Conservation (phyloP, 2,113 vertebrate species). For the Platichthys stellatus region DNA sequence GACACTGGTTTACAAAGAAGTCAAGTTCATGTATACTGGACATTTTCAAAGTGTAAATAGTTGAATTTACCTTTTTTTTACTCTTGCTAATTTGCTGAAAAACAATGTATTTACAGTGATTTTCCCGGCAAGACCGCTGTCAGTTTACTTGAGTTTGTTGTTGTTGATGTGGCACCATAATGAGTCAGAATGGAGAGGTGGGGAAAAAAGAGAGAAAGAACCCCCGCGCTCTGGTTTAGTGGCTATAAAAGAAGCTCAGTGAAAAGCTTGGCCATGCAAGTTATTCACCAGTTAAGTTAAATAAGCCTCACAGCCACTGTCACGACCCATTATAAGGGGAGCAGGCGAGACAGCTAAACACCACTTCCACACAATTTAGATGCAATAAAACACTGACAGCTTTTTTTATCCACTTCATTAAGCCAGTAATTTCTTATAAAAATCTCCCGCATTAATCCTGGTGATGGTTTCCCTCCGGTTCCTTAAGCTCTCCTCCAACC, state of each 20-base stretch:
- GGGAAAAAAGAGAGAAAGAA: background rate
- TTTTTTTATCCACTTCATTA: conserved; percentile 94
- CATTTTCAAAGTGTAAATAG: background rate
- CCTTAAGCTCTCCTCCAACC: conserved; percentile 85
- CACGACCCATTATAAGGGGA: conserved; percentile 90
- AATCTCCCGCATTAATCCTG: conserved; percentile 90
- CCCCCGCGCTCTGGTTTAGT: conserved; percentile 42
- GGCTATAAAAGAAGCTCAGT: conserved; percentile 64
- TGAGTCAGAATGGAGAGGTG: conserved; percentile 16
- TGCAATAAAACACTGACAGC: conserved; percentile 91
- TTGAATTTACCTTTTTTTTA: background rate
- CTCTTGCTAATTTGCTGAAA: conserved; percentile 23
- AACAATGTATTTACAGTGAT: background rate
- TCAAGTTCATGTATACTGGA: background rate
- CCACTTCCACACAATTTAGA: conserved; percentile 91
- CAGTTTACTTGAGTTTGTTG: conserved; percentile 31
- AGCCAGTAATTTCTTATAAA: conserved; percentile 93
- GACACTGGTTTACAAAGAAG: background rate
- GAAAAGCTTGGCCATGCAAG: conserved; percentile 81
- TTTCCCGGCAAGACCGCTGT: background rate
- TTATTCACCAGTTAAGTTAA: conserved; percentile 88
- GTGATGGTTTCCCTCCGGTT: conserved; percentile 88
- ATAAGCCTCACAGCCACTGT: conserved; percentile 89
- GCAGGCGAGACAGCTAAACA: conserved; percentile 86
- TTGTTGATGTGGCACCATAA: conserved; percentile 37